phyloP scores from a whole-genome alignment of 2,797 vertebrate species.

The Alfaro cultratus region DNA sequence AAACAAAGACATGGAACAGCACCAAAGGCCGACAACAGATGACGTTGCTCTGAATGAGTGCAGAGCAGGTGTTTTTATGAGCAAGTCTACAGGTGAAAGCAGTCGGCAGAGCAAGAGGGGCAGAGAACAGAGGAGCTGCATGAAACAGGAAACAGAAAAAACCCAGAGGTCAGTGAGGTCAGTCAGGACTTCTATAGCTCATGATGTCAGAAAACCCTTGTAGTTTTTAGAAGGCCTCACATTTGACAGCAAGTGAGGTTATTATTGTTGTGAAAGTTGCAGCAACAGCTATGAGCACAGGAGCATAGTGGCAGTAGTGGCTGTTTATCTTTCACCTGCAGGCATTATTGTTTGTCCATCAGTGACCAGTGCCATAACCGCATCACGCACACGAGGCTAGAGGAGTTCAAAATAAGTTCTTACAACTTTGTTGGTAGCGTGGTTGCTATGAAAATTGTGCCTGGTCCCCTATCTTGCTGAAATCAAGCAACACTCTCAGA shows the following conservation, averaged over 20 bases:
- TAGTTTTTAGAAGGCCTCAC: background rate
- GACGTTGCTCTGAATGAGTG: background rate
- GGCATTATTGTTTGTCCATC: background rate
- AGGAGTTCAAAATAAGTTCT: background rate
- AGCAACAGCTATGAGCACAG: background rate
- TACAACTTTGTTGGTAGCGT: background rate
- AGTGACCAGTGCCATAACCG: background rate
- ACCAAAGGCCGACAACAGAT: background rate
- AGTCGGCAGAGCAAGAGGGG: background rate
- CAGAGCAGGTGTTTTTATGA: background rate
- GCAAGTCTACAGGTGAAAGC: background rate
- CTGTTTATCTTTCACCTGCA: background rate
- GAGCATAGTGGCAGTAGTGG: background rate
- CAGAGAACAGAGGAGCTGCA: background rate
- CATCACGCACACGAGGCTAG: background rate
- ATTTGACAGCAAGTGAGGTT: background rate
- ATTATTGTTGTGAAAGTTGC: background rate
- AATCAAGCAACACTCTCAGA: background rate
- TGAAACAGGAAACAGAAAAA: background rate
- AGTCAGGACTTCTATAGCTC: background rate
- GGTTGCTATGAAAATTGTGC: background rate
- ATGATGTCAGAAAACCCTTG: background rate
- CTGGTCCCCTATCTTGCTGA: background rate
- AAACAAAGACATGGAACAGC: background rate
- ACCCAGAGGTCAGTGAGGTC: background rate